Conservation (phyloP, 2,888 invertebrate species). For the Eudemis profundana region DNA sequence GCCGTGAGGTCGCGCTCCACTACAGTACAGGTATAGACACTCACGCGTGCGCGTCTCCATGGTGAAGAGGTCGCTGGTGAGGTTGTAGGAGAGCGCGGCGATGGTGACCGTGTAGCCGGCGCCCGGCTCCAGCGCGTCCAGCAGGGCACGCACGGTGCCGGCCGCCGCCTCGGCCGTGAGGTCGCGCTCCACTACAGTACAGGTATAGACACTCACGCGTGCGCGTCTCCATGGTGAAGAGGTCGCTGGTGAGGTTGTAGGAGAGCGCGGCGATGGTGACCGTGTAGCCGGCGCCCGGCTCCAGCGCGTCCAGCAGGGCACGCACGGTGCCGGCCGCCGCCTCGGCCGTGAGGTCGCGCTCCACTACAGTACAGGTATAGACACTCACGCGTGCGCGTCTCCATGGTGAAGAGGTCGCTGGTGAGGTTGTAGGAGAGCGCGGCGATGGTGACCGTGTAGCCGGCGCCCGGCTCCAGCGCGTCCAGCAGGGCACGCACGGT, state of each 20-base stretch:
- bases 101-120: slow-evolving; percentile 90
- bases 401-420: not conserved
- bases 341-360: too few species aligned
- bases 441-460: slow-evolving; percentile 69
- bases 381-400: slow-evolving; percentile 50
- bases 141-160: slow-evolving; percentile 86
- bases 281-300: slow-evolving; percentile 94
- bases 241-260: slow-evolving; percentile 86
- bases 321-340: slow-evolving; percentile 93
- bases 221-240: not conserved
- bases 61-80: slow-evolving; percentile 88
- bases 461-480: slow-evolving; percentile 65
- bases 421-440: not conserved
- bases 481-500: slow-evolving; percentile 63
- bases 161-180: slow-evolving; percentile 63
- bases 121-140: slow-evolving; percentile 91
- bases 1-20: slow-evolving; percentile 44
- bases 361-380: too few species aligned
- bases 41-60: too few species aligned
- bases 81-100: slow-evolving; percentile 87
- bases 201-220: too few species aligned
- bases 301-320: slow-evolving; percentile 93
- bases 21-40: too few species aligned
- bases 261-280: slow-evolving; percentile 97
- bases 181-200: slow-evolving; percentile 43